Evolutionary conservation across 2,113 vertebrate genomes (phyloP).

Genomic region (Antennarius striatus): DNA sequence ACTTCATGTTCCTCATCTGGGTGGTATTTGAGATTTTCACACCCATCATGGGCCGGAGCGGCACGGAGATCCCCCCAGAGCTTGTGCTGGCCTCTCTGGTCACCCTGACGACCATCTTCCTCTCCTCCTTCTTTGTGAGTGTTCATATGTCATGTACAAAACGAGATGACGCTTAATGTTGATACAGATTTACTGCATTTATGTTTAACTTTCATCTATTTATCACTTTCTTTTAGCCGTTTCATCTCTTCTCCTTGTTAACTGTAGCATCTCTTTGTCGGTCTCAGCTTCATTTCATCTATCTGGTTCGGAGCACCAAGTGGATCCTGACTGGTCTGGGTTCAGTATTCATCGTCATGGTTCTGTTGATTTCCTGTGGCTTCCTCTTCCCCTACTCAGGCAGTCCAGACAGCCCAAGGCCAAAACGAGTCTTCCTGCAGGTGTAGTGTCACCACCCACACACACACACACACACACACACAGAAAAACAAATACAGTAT

Average conservation of each 20-base stretch:
- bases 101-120: conserved; percentile 82
- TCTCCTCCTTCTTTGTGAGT: conserved; percentile 95
- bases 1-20: conserved; percentile 93
- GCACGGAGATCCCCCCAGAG: conserved; percentile 93
- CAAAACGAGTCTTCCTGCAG: conserved; percentile 94
- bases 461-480: conserved; percentile 8
- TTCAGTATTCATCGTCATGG: conserved; percentile 78
- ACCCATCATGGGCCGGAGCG: conserved; percentile 94
- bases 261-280: conserved; percentile 7
- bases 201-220: too few relatives aligned
- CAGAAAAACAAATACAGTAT: background rate
- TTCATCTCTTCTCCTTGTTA: background rate
- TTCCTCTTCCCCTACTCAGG: conserved; percentile 91
- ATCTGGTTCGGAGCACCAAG: conserved; percentile 88
- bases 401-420: conserved; percentile 83
- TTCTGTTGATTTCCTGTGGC: conserved; percentile 88
- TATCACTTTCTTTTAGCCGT: too few relatives aligned
- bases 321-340: conserved; percentile 82
- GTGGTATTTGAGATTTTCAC: conserved; percentile 96
- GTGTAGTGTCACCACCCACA: conserved; percentile 63
- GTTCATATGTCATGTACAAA: background rate
- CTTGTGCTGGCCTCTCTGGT: conserved; percentile 87
- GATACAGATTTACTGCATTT: too few relatives aligned
- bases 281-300: conserved; percentile 91
- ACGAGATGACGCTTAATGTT: too few relatives aligned